Evolutionary conservation across 2,797 vertebrate species (phyloP), one percentile per base, ranked within the genome.

Genomic region (Tokudaia muenninki): DNA sequence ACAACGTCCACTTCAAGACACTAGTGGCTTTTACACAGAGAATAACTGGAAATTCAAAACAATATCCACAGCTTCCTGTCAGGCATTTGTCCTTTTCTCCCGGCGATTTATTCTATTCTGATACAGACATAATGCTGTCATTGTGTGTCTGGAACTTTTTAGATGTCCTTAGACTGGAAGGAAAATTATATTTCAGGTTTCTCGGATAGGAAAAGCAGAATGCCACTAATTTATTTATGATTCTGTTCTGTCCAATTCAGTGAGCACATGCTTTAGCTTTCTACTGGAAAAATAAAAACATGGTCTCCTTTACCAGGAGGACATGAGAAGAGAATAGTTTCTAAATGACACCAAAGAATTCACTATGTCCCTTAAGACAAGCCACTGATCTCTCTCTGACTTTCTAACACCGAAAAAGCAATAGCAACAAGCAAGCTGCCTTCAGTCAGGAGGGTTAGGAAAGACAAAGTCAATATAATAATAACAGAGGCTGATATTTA

Each of bases 151-250:
- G 89, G 41, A 78, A 95, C 83, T 74, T 92, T 97, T 97, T 72
- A 93, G 74, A 92, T 86, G 59, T 96, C 96, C 72, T 96, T 89
- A 92, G 61, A 90, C 87, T 72, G 50, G 95, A 97, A 96, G 81
- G 52, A 97, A 97, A 95, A 87, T 88, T 41, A 90, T 93, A 90
- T 91, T 89, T 91, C 57, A 84, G 70, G 41, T 93, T 94, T 95
- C 59, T 95, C 83, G 86, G 91, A 75, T 13, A 82, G 84, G 90
- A 95, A 89, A 93, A 94, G 75, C 78, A 89, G 92, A 94, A 94
- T 72, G 47, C 47, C 81, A 84, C 81, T 96, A 95, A 97, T 95
- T 95, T 95, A 94, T 91, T 98, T 97, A 95, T 95, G 93, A 86
- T 84, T 95, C 57, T 84, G 34, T 92, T 97, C 93, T 92, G 65